Evolutionary conservation across 1,140 invertebrate genomes (phyloP), one percentile per base, ranked within the genome.

Genomic region (Atopsyche davidsoni): DNA sequence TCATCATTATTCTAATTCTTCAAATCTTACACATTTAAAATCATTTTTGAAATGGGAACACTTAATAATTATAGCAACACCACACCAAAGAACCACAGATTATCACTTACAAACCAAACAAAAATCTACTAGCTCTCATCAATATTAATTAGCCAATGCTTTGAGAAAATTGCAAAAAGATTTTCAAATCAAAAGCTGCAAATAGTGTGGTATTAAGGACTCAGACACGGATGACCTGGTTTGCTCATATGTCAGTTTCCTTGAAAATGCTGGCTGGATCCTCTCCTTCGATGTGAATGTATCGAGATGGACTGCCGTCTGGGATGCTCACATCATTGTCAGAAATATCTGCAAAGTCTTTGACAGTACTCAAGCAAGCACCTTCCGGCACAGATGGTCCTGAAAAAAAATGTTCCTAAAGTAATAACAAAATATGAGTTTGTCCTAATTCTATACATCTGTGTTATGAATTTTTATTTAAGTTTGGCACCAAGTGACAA

Each of bases 211-310:
- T n/a, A n/a, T n/a, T n/a, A n/a, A n/a, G n/a, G n/a, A n/a, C n/a
- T n/a, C n/a, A n/a, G n/a, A n/a, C n/a, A n/a, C n/a, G n/a, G n/a
- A n/a, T n/a, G n/a, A n/a, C n/a, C n/a, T n/a, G n/a, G n/a, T 36
- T 19, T 17, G 18, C 56, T 68, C 65, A 72, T 44, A 73, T 72
- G 50, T 73, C 70, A 16, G 70, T 66, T 62, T 73, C 70, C 48
- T 71, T 73, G 45, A 73, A 73, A 24, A 73, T 61, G 45, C 57
- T 63, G 13, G 45, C 51, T 18, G 64, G 59, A 24, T 43, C 60
- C 9, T 69, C 64, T 7, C 61, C 45, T 35, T 65, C 66, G 45
- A 70, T 69, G 31, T 69, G 68, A 31, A 73, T 70, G 53, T 65
- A 73, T 14, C 70, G 56, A 0, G 65, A 57, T 10, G 53, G 18